Percentiles rank a stretch among this genome's conserved stretches.
Evolutionary conservation across 2,113 vertebrate species (phyloP).

Genomic region (Siniperca knerii): DNA sequence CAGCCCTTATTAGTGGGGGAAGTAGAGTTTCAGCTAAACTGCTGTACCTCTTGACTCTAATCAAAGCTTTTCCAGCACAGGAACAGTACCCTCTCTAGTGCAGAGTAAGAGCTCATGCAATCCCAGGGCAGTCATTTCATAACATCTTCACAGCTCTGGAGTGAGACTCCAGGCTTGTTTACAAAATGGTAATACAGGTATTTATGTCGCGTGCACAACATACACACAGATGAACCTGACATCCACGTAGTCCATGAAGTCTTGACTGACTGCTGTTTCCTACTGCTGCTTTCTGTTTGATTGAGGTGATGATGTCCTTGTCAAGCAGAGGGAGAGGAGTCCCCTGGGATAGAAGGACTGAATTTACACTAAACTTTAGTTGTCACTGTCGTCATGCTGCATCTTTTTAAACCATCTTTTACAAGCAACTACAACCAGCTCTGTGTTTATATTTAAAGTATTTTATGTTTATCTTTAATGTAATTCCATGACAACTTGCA

Average conservation of each 20-base stretch:
- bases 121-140: constrained; percentile 9
- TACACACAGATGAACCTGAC: neutral
- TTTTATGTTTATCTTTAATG: too few relatives aligned
- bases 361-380: neutral
- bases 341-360: neutral
- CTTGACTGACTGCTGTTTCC: constrained; percentile 8
- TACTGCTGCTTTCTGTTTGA: constrained; percentile 18
- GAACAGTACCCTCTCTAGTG: constrained; percentile 26
- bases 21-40: constrained; percentile 10
- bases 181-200: neutral
- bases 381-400: constrained; percentile 7
- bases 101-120: constrained; percentile 22
- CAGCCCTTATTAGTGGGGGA: constrained; percentile 10
- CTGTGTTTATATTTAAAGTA: neutral
- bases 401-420: neutral
- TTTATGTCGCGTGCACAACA: neutral
- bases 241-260: too few relatives aligned
- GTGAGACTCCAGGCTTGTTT: neutral
- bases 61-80: constrained; percentile 15
- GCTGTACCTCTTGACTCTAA: constrained; percentile 48
- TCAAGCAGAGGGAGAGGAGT: neutral
- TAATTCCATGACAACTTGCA: too few relatives aligned
- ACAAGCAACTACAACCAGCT: neutral
- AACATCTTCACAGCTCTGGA: constrained; percentile 13
- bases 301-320: neutral